Conservation (phyloP, 1,140 invertebrate genomes). For the Lutraria rhynchaena region DNA sequence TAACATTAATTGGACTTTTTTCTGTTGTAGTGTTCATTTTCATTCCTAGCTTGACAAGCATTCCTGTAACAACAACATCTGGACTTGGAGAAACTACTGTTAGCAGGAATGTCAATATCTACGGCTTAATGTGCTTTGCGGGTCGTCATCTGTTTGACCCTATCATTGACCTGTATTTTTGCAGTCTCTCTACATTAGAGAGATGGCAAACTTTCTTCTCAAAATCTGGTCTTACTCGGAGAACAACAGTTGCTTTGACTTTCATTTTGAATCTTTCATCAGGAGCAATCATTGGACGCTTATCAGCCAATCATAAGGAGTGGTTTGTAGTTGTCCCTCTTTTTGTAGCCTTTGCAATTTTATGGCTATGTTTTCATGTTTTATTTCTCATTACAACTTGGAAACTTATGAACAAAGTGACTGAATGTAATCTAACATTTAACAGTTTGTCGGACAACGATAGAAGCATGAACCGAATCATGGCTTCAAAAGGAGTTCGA, state of each 20-base stretch:
- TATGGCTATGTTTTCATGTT: constrained; percentile 79
- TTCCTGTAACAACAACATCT: not conserved
- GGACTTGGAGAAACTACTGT: constrained; percentile 45
- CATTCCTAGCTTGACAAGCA: constrained; percentile 5
- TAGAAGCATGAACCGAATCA: constrained; percentile 76
- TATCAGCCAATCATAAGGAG: constrained; percentile 78
- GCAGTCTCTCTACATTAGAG: constrained; percentile 74
- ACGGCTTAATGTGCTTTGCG: constrained; percentile 76
- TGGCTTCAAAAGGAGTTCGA: constrained; percentile 80
- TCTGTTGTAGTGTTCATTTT: constrained; percentile 66
- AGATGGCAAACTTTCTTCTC: constrained; percentile 76
- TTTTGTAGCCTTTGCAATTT: constrained; percentile 69
- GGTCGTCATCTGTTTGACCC: constrained; percentile 75
- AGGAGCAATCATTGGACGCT: constrained; percentile 66
- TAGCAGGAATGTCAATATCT: constrained; percentile 70
- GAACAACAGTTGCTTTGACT: constrained; percentile 68
- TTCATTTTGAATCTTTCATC: constrained; percentile 71
- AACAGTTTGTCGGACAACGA: constrained; percentile 67
- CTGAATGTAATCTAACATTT: constrained; percentile 76
- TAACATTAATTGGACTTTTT: constrained; percentile 69
- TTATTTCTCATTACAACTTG: constrained; percentile 76
- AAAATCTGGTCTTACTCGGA: constrained; percentile 66
- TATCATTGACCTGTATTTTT: constrained; percentile 78
- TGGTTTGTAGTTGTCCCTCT: constrained; percentile 80
- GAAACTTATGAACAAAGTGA: constrained; percentile 79